Evolutionary conservation across 2,888 invertebrate genomes (phyloP), one percentile per base, ranked within the genome.

Genomic region (Pristionchus japonicus): DNA sequence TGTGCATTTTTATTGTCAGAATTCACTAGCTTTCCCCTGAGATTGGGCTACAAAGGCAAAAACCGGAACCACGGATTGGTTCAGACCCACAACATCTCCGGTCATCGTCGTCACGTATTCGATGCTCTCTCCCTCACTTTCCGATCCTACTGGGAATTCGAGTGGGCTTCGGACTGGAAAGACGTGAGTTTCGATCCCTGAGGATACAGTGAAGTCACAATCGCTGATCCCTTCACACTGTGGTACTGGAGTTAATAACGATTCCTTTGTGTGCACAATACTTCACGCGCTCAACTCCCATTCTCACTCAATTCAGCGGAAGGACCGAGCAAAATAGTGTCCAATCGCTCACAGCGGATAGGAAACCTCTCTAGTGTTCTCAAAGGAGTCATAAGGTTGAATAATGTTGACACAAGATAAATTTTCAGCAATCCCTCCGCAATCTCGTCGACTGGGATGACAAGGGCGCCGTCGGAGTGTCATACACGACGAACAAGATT

Each of bases 111-210:
- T 40, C 88, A 91, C 40, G 89, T 91, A 0, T 93, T 92, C 87
- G 92, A 93, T 34, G 91, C 92, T 0, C 82, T 93, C 7, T 90
- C 92, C n/a, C 88, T 91, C 37, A 90, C 92, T 11, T 93, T 91
- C 89, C 88, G 90, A 61, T 90, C 91, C 15, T 93, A 93, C 83
- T 93, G 93, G 91, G 93, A 93, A 86, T 92, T 92, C 77, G 93
- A 93, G 87, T 93, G 93, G 93, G 92, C 92, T 20, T 92, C 93
- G 27, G 92, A 93, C 70, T 92, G 92, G 92, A 90, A 89, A 43
- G 91, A 91, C 70, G 92, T 91, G 23, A 87, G 90, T 88, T n/a
- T n/a, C n/a, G n/a, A n/a, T n/a, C n/a, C n/a, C n/a, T n/a, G 7
- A n/a, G 57, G 4, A 0, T 57, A 57, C 43, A 43, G 11, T 43